Base-by-base conservation (phyloP, 2,797 vertebrate genomes). In the Takifugu rubripes region DNA sequence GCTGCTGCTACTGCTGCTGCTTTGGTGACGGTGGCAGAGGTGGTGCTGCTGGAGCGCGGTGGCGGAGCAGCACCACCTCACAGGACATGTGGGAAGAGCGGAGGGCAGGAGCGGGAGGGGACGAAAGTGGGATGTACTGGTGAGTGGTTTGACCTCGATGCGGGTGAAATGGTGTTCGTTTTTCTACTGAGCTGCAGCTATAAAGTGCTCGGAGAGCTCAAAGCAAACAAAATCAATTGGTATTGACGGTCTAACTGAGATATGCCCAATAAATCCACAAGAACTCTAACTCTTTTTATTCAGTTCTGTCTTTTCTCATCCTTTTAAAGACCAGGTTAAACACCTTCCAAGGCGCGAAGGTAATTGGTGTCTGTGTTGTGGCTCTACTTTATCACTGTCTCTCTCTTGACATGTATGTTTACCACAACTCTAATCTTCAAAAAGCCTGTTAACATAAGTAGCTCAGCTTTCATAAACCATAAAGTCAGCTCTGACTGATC, bases 391-490 rank as follows among this genome's bases (percentile, higher is more conserved):
- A 84, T 88, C 84, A 51, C 72, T 26, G 74, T 80, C 84, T 85
- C 81, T 82, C 86, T 85, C 79, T 75, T 90, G 88, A 91, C 90
- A 89, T 84, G 83, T 91, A 87, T 92, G 91, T 93, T 92, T 93
- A 92, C 90, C 88, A 89, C 89, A 83, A 89, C 83, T 84, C 73
- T 92, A 92, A 92, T 92, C 92, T 93, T 91, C 88, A 92, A 89
- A 91, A 91, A 93, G 91, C 90, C 85, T 92, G 90, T 93, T 91
- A 91, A 87, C 90, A 91, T 93, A 93, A 93, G 91, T 84, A 91
- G 91, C 91, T 92, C 88, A 86, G 89, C 84, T 89, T 88, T 90
- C 89, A 89, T 89, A 88, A 89, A 87, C 80, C 85, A 90, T 87
- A 90, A 87, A 88, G 88, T 90, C 84, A 86, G 89, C 84, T 84